Evolutionary conservation across 2,797 vertebrate species (phyloP), one percentile per base, ranked within the genome.

Genomic region (Balearica regulorum): DNA sequence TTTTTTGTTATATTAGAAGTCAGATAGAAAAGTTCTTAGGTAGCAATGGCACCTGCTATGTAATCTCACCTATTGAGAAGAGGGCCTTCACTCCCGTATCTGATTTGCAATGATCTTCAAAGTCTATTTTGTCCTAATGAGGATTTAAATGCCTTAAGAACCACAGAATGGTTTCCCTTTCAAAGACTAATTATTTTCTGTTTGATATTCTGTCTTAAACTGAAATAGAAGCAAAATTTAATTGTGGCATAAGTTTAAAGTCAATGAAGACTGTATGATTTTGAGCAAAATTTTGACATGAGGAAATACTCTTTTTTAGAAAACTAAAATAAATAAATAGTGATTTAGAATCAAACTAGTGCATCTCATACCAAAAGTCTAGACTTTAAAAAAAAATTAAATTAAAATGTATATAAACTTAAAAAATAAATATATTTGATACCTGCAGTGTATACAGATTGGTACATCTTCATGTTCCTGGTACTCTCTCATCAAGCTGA

Each of bases 381-480:
- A 53, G 12, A 66, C 14, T n/a, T 41, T n/a, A 4, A 80, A 77
- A 84, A 80, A 81, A 69, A 43, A n/a, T n/a, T n/a, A n/a, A 43
- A 31, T 9, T 9, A 44, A 77, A 55, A 65, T 5, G 0, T 4
- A 44, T 8, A 48, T 31, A 44, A 69, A 78, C 16, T 25, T 6
- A 4, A 39, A 94, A 72, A 65, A 72, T 39, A 90, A 94, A 92
- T 69, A 48, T 62, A 83, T 87, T 97, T 91, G 70, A 80, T 98
- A 99, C 99, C 99, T 99, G 98, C 98, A 99, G 83, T 99, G 99
- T 96, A 99, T 98, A 89, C 99, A 99, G 92, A 99, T 98, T 31
- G 99, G 99, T 81, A 99, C 98, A n/a, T 99, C 98, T 57, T 99
- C 99, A 31, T 99, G 98, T 81, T 99, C 99, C 94, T 99, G 99